A percentile compares a stretch with the other conserved stretches of the same genome.
These are phyloP conservation scores for Sander vitreus DNA, from an alignment of 2,113 vertebrate genomes.

Conservation along the genomic window DNA sequence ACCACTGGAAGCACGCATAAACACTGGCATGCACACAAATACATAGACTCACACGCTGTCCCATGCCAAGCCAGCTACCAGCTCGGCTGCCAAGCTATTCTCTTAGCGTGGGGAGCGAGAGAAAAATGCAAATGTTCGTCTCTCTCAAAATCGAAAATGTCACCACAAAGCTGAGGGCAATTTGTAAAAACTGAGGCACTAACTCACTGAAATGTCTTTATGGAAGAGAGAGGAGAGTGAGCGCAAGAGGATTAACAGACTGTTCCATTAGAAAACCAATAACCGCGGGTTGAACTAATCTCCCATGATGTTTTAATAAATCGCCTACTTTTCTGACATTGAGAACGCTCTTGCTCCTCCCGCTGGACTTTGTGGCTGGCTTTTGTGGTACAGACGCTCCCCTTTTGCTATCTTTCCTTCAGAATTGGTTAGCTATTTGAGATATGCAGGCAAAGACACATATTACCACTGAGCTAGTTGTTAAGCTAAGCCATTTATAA, in stretches of 20 bases:
- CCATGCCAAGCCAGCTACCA: slow-evolving; percentile 63
- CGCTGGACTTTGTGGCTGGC: slow-evolving; percentile 52
- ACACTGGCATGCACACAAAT: slow-evolving; percentile 30
- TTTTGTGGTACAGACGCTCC: slow-evolving; percentile 33
- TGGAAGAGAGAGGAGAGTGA: slow-evolving; percentile 68
- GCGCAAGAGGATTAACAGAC: slow-evolving; percentile 79
- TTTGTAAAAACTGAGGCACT: slow-evolving; percentile 80
- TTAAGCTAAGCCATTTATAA: slow-evolving; percentile 54
- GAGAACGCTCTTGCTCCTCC: slow-evolving; percentile 72
- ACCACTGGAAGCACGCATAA: slow-evolving; percentile 39
- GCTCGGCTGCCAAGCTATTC: slow-evolving; percentile 78
- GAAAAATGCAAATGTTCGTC: slow-evolving; percentile 80
- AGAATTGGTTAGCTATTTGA: slow-evolving; percentile 53
- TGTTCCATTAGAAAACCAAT: slow-evolving; percentile 83
- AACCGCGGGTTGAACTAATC: slow-evolving; percentile 80
- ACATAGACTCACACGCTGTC: slow-evolving; percentile 48
- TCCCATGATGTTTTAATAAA: slow-evolving; percentile 83
- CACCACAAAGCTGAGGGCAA: slow-evolving; percentile 80
- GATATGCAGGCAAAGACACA: slow-evolving; percentile 41
- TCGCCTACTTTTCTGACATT: slow-evolving; percentile 76
- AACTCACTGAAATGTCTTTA: slow-evolving; percentile 82
- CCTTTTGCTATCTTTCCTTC: slow-evolving; percentile 64
- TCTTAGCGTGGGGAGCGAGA: slow-evolving; percentile 64
- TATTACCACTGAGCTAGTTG: slow-evolving; percentile 35
- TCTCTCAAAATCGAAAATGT: slow-evolving; percentile 82